A percentile compares a stretch with the other conserved stretches of the same genome.
phyloP scores from a whole-genome alignment of 2,888 invertebrate genomes.

The Pachycephus smyrnensis region DNA sequence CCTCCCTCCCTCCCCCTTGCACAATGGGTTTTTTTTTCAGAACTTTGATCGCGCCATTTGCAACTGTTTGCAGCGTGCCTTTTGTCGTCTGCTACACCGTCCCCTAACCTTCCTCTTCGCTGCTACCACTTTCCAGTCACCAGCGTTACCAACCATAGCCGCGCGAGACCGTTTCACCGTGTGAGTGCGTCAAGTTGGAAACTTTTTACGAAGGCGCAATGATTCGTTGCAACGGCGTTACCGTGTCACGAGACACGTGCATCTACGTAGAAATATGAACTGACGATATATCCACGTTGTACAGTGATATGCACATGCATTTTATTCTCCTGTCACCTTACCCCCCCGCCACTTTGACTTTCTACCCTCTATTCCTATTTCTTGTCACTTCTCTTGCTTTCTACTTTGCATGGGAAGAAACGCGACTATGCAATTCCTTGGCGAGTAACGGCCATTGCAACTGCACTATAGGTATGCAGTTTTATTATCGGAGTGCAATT shows the following conservation, averaged over 20 bases:
- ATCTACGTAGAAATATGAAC: not conserved
- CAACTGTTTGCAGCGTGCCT: not conserved
- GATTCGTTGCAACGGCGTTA: not conserved
- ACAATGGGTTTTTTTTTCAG: constrained; percentile 13
- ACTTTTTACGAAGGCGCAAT: constrained; percentile 3
- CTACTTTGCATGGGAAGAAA: not conserved
- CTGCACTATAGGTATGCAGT: not conserved
- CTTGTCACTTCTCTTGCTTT: not conserved
- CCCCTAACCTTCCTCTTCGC: not conserved
- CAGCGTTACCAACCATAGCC: not conserved
- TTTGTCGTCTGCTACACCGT: not conserved
- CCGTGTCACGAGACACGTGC: not conserved
- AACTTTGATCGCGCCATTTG: constrained; percentile 29
- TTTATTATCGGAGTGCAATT: not conserved
- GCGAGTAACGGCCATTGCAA: not conserved
- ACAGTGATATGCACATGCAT: not conserved
- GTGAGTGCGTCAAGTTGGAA: not conserved
- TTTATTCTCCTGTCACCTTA: not conserved
- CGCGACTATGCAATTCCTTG: not conserved
- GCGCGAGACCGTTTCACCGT: not conserved
- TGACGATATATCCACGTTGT: not conserved
- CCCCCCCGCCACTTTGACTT: not conserved
- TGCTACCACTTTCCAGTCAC: not conserved
- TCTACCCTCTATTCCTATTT: not conserved
- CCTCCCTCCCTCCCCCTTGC: too few relatives aligned